Percentiles rank a stretch among this genome's conserved stretches.
Conservation (phyloP, 1,140 invertebrate species). For the Alviniconcha marisindica region DNA sequence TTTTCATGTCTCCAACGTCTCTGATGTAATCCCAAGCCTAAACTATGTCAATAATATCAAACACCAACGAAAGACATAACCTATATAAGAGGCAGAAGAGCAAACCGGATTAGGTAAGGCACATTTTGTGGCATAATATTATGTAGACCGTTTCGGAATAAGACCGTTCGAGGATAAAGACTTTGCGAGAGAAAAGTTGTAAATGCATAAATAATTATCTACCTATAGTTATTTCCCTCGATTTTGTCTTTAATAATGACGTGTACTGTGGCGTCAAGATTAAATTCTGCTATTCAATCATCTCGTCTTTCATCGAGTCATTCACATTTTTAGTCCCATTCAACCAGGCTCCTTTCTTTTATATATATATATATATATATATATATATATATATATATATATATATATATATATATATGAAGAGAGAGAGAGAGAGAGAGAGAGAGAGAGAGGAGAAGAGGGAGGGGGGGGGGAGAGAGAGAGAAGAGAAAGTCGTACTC, state of each 20-base stretch:
- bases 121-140: too few relatives aligned
- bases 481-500: background rate
- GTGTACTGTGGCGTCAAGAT: background rate
- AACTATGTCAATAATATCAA: too few relatives aligned
- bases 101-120: too few relatives aligned
- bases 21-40: background rate
- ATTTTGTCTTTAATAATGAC: too few relatives aligned
- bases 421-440: slow-evolving; percentile 29
- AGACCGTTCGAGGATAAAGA: too few relatives aligned
- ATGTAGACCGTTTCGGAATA: too few relatives aligned
- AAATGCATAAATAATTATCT: too few relatives aligned
- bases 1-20: background rate
- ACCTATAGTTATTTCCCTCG: too few relatives aligned
- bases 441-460: slow-evolving; percentile 9
- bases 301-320: background rate
- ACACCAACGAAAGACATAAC: too few relatives aligned
- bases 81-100: too few relatives aligned
- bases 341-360: background rate
- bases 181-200: too few relatives aligned
- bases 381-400: background rate
- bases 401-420: background rate
- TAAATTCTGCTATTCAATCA: background rate
- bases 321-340: background rate
- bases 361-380: too few relatives aligned
- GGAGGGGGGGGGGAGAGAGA: background rate